phyloP scores from a whole-genome alignment of 2,797 vertebrate species.

The Falco concolor region DNA sequence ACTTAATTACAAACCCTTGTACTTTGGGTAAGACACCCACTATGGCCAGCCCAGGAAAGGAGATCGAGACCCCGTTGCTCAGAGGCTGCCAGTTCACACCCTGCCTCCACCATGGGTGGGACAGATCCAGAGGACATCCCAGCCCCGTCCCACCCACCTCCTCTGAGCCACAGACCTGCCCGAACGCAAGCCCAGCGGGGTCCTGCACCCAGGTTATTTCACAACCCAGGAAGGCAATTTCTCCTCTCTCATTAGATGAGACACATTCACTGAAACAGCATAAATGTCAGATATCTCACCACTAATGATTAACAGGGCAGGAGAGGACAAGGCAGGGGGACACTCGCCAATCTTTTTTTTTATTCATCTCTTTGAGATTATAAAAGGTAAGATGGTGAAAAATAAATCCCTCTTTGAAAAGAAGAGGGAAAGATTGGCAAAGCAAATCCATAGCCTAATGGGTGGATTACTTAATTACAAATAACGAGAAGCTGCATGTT shows the following conservation, averaged over 20 bases:
- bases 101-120: not conserved
- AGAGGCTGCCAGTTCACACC: not conserved
- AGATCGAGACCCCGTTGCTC: not conserved
- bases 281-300: not conserved
- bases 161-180: fast-evolving
- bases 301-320: conserved; percentile 37
- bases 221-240: not conserved
- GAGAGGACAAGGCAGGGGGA: not conserved
- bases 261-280: not conserved
- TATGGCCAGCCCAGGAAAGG: not conserved
- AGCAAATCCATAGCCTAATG: not conserved
- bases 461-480: not conserved
- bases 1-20: not conserved
- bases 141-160: not conserved
- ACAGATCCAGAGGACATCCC: not conserved
- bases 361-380: not conserved
- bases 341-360: not conserved
- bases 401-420: not conserved
- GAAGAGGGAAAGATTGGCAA: not conserved
- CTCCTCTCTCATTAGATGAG: not conserved
- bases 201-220: not conserved
- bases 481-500: not conserved
- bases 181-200: fast-evolving
- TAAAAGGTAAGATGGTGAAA: not conserved
- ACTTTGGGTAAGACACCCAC: not conserved